These are phyloP conservation scores for Archilochus colubris DNA, from an alignment of 2,113 vertebrate genomes.

Conservation along the genomic window DNA sequence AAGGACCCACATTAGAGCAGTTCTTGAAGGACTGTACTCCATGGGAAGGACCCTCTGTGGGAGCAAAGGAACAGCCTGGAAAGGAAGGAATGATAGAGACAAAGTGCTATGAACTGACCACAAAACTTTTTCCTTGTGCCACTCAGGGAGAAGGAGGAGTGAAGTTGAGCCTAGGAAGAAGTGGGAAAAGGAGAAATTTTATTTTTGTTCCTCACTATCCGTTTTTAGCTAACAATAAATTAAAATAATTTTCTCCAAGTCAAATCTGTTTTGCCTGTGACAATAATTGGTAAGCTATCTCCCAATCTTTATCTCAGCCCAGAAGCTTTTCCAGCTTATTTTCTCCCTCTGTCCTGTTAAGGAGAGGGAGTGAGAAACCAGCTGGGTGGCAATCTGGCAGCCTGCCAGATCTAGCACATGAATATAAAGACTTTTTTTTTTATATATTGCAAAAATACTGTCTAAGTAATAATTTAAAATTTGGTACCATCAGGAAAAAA, in stretches of 20 bases:
- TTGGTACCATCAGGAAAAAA: not conserved
- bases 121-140: not conserved
- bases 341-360: not conserved
- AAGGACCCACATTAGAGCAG: not conserved
- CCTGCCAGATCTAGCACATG: not conserved
- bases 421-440: not conserved
- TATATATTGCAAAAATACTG: not conserved
- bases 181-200: not conserved
- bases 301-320: not conserved
- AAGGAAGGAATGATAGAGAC: not conserved
- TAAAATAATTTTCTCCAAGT: not conserved
- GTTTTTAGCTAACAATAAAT: not conserved
- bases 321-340: not conserved
- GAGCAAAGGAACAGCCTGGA: not conserved
- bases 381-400: not conserved
- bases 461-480: not conserved
- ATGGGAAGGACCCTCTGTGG: accelerated
- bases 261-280: not conserved
- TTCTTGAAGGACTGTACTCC: not conserved
- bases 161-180: not conserved
- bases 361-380: not conserved
- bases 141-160: not conserved
- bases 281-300: not conserved
- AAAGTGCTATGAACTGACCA: not conserved
- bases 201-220: not conserved